Conservation (phyloP, 2,888 invertebrate genomes). For the Tinea trinotella region DNA sequence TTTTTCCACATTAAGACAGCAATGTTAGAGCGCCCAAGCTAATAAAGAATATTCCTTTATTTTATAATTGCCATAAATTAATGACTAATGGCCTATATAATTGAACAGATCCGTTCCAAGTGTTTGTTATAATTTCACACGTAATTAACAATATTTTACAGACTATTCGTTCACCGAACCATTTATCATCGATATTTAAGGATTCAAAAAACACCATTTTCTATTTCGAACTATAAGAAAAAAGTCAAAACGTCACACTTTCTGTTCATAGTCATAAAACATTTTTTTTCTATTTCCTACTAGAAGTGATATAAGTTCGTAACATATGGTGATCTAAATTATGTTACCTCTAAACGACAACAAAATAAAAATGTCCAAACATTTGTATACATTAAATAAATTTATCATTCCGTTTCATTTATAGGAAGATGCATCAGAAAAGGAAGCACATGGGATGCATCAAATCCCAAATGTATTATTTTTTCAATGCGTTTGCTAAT, state of each 20-base stretch:
- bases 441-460: slow-evolving; percentile 67
- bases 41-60: not conserved
- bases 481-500: slow-evolving; percentile 65
- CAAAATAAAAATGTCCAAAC: slow-evolving; percentile 72
- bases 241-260: slow-evolving; percentile 41
- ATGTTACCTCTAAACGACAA: slow-evolving; percentile 68
- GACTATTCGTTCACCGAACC: slow-evolving; percentile 34
- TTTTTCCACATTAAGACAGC: slow-evolving; percentile 32
- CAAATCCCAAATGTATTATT: slow-evolving; percentile 70
- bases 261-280: slow-evolving; percentile 62
- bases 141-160: slow-evolving; percentile 34
- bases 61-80: not conserved
- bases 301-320: slow-evolving; percentile 53
- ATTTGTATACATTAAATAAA: slow-evolving; percentile 73
- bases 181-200: slow-evolving; percentile 39
- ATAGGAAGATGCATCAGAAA: slow-evolving; percentile 49
- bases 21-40: not conserved
- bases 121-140: slow-evolving; percentile 18
- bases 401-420: slow-evolving; percentile 68
- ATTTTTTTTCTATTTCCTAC: slow-evolving; percentile 66
- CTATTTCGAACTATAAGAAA: not conserved
- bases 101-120: not conserved
- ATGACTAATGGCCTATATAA: no score
- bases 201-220: not conserved
- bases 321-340: slow-evolving; percentile 71